phyloP scores from a whole-genome alignment of 2,888 invertebrate species.

The Belgica antarctica region DNA sequence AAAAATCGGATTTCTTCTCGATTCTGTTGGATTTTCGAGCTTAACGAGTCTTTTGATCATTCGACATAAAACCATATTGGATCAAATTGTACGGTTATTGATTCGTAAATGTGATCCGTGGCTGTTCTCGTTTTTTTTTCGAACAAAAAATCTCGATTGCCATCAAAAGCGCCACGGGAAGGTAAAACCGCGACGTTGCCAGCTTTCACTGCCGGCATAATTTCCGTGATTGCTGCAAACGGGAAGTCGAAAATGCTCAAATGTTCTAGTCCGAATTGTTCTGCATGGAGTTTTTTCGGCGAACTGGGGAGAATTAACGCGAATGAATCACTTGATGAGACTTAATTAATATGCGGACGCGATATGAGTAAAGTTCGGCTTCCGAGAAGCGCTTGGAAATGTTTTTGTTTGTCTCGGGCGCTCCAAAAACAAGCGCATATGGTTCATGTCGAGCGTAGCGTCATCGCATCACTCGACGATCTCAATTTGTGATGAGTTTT shows the following conservation, averaged over 20 bases:
- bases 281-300: background rate
- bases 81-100: too few relatives aligned
- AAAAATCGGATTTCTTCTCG: too few relatives aligned
- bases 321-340: background rate
- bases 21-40: too few relatives aligned
- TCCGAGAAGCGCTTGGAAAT: background rate
- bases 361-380: background rate
- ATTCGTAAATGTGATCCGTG: too few relatives aligned
- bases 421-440: background rate
- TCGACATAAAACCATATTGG: too few relatives aligned
- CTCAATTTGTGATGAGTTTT: background rate
- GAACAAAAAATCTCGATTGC: too few relatives aligned
- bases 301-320: background rate
- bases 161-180: too few relatives aligned
- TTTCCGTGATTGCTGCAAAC: background rate
- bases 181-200: slow-evolving; percentile 15
- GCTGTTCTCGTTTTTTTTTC: background rate
- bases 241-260: background rate
- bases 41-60: too few relatives aligned
- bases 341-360: slow-evolving; percentile 8
- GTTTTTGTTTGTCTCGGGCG: background rate
- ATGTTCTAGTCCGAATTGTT: background rate
- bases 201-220: background rate
- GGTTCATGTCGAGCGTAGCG: background rate
- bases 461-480: background rate